Percentiles rank a stretch among this genome's conserved stretches.
Conservation (phyloP, 2,113 vertebrate species). For the Labeo rohita region DNA sequence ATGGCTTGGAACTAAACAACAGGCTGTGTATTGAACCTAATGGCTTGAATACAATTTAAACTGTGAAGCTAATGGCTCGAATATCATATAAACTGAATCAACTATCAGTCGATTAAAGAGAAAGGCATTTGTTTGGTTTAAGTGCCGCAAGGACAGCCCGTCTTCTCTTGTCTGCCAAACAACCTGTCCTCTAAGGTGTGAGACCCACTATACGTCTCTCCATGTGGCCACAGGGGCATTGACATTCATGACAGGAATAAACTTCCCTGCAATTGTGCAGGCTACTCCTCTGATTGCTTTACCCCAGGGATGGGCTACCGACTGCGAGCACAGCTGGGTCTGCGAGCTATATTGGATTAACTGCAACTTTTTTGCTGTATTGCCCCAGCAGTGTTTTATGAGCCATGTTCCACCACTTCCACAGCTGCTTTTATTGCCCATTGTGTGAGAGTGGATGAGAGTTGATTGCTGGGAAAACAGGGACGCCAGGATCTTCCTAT, state of each 20-base stretch:
- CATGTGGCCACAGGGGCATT: slow-evolving; percentile 30
- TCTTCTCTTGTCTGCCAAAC: slow-evolving; percentile 13
- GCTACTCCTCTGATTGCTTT: slow-evolving; percentile 35
- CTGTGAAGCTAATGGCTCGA: slow-evolving; percentile 3
- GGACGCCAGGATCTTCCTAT: not conserved
- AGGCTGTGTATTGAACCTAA: slow-evolving; percentile 14
- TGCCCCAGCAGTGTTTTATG: slow-evolving; percentile 36
- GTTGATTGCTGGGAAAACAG: slow-evolving; percentile 30
- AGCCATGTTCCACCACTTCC: slow-evolving; percentile 29
- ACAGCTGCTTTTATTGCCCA: slow-evolving; percentile 38
- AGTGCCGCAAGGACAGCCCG: not conserved
- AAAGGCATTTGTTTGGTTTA: slow-evolving; percentile 34
- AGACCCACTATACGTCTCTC: slow-evolving; percentile 11
- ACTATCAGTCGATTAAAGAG: not conserved
- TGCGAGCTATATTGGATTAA: slow-evolving; percentile 1
- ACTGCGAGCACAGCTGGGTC: slow-evolving; percentile 41
- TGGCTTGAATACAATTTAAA: not conserved
- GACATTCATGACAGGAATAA: slow-evolving; percentile 48
- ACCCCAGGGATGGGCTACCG: slow-evolving; percentile 25
- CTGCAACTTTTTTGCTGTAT: slow-evolving; percentile 30
- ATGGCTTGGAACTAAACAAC: not conserved
- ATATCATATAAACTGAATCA: slow-evolving; percentile 2
- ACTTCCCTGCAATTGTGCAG: not conserved
- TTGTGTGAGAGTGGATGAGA: slow-evolving; percentile 46
- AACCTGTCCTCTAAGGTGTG: slow-evolving; percentile 15